phyloP scores from a whole-genome alignment of 2,888 invertebrate genomes.

The Panorpa germanica region DNA sequence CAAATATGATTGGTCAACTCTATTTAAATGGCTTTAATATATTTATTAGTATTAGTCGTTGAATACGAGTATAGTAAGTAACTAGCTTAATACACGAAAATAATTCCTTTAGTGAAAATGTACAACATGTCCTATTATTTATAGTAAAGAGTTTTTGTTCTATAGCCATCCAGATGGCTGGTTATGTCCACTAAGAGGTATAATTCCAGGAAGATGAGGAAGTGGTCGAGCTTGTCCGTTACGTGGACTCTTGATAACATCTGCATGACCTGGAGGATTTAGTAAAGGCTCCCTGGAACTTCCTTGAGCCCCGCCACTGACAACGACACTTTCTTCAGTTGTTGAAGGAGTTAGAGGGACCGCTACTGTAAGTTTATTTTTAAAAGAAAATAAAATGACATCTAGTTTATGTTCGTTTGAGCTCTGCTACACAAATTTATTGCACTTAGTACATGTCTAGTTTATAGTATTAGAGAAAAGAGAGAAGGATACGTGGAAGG shows the following conservation, averaged over 20 bases:
- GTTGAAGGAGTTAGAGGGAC: constrained; percentile 32
- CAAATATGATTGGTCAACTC: no score
- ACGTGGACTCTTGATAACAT: no score
- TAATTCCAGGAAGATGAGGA: constrained; percentile 50
- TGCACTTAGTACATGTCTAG: constrained; percentile 14
- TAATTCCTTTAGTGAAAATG: no score
- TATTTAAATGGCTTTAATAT: no score
- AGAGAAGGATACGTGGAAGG: no score
- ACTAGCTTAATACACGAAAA: no score
- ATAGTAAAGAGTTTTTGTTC: no score
- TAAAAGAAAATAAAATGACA: not conserved
- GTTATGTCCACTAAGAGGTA: constrained; percentile 55
- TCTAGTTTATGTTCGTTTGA: constrained; percentile 1
- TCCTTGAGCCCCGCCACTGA: constrained; percentile 17
- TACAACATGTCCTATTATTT: no score
- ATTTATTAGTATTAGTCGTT: no score
- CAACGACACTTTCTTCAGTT: constrained; percentile 30
- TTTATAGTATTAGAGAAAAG: constrained; percentile 10
- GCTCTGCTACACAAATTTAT: not conserved
- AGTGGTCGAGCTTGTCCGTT: constrained; percentile 38
- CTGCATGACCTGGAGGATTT: no score
- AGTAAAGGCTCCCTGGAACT: constrained; percentile 43
- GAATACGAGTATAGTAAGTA: no score
- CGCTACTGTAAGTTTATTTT: constrained; percentile 11
- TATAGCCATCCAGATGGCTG: constrained; percentile 51